Base-by-base conservation (phyloP, 2,888 invertebrate species). In the Eugnorisma glareosa region DNA sequence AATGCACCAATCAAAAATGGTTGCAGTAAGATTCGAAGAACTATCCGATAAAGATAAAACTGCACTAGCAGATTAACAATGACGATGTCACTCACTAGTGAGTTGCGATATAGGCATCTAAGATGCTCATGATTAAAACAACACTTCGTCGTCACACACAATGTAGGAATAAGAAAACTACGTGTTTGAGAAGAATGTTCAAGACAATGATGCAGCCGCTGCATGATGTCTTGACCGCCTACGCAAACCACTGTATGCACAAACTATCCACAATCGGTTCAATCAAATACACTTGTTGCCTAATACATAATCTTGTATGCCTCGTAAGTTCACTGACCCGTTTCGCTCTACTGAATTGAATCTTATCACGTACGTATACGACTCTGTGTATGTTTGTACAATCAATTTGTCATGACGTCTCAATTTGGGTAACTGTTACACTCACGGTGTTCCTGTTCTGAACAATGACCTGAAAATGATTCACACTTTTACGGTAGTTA, bases 401-500 rank as follows among this genome's bases (percentile, higher is more conserved):
- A 93, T 83, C 91, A 93, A 94, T 95, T 94, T 92, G 92, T 91
- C 86, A 91, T 94, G 93, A 95, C 93, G 94, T 94, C 92, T 94
- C 91, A 92, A 95, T 95, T 95, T 94, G 90, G 94, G 93, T 94
- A 94, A 95, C 94, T 95, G 95, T 95, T 95, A 95, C 94, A 91
- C 88, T 87, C 88, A 88, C 88, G 90, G 89, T 87, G 89, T 90
- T 91, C 89, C 89, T 91, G 85, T 83, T 79, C 90, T 93, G 93
- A 94, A 95, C 94, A 92, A 91, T 94, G 95, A 93, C 94, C 95
- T 95, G 93, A 94, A 94, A 94, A 91, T 96, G 95, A 96, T 90
- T 96, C 96, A 95, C 87, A 94, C 86, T 91, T 93, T 93, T 93
- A 93, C 94, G 89, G 91, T 91, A 91, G 86, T 91, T 90, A 88